Evolutionary conservation across 2,113 vertebrate genomes (phyloP).

Genomic region (Nannospalax galili): DNA sequence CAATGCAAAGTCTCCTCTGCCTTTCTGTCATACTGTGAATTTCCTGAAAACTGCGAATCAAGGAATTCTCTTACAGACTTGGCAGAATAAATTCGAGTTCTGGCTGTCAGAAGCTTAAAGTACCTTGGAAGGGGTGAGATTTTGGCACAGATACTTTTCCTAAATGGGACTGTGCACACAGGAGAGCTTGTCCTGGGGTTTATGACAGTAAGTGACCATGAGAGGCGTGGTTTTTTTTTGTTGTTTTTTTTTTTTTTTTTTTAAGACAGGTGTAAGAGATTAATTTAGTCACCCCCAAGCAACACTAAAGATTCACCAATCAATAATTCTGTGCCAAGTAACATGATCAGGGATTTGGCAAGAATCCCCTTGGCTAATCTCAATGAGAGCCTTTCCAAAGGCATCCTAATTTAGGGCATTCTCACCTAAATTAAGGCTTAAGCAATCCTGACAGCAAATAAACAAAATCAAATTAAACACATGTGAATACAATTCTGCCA

Average conservation of each 20-base stretch:
- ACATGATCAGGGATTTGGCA: constrained; percentile 77
- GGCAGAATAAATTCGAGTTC: not conserved
- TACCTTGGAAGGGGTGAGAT: not conserved
- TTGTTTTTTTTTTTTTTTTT: not conserved
- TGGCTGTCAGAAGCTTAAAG: not conserved
- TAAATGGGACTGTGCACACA: not conserved
- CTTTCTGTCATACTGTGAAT: not conserved
- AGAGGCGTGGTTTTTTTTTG: not conserved
- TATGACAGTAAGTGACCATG: constrained; percentile 66
- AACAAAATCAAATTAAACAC: constrained; percentile 50
- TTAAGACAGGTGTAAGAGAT: constrained; percentile 77
- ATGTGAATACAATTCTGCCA: constrained; percentile 34
- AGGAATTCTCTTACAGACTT: constrained; percentile 16
- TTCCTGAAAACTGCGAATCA: not conserved
- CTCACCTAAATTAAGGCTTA: constrained; percentile 60
- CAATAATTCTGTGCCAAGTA: constrained; percentile 76
- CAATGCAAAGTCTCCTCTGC: not conserved
- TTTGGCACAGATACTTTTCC: constrained; percentile 25
- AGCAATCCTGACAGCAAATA: constrained; percentile 47
- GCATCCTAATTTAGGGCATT: constrained; percentile 56
- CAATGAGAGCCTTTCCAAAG: constrained; percentile 61
- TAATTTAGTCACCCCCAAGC: constrained; percentile 73
- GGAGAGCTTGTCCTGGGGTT: constrained; percentile 39
- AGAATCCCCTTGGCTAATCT: constrained; percentile 69
- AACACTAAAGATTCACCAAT: constrained; percentile 69